Conservation (phyloP, 2,888 invertebrate genomes). For the Lutraria lutraria region DNA sequence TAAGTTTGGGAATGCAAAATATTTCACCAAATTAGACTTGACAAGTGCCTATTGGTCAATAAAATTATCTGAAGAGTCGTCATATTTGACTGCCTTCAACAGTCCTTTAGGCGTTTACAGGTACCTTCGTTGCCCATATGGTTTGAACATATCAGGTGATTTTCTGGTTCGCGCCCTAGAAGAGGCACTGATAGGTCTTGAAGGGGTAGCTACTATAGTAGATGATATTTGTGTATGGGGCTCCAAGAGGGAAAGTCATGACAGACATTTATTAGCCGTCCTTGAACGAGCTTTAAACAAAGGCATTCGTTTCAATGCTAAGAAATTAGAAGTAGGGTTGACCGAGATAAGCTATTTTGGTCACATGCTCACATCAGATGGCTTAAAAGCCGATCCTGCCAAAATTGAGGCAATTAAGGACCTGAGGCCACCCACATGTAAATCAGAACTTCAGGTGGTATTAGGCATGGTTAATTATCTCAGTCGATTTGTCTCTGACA, state of each 20-base stretch:
- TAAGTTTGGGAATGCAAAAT: slow-evolving; percentile 33
- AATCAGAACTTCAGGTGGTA: slow-evolving; percentile 15
- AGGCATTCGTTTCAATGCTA: slow-evolving; percentile 31
- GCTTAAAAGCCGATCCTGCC: background rate
- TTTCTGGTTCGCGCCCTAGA: slow-evolving; percentile 62
- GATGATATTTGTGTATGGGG: slow-evolving; percentile 48
- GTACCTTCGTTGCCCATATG: slow-evolving; percentile 64
- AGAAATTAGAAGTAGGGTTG: background rate
- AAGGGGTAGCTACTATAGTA: slow-evolving; percentile 53
- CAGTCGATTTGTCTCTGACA: background rate
- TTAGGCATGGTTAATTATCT: slow-evolving; percentile 31
- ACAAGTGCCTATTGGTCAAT: slow-evolving; percentile 54
- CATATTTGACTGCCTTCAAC: slow-evolving; percentile 55
- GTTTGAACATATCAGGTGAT: slow-evolving; percentile 59
- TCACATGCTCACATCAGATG: background rate
- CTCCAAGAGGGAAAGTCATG: slow-evolving; percentile 42
- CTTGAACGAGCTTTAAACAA: slow-evolving; percentile 28
- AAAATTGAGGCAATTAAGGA: slow-evolving; percentile 18
- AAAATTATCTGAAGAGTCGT: slow-evolving; percentile 48
- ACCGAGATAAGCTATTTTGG: background rate
- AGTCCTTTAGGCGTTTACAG: slow-evolving; percentile 50
- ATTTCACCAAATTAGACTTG: slow-evolving; percentile 47
- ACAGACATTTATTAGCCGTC: slow-evolving; percentile 27
- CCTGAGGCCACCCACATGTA: background rate
- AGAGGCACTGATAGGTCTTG: slow-evolving; percentile 53